Conservation (phyloP, 2,888 invertebrate genomes). For the Idaea dimidiata region DNA sequence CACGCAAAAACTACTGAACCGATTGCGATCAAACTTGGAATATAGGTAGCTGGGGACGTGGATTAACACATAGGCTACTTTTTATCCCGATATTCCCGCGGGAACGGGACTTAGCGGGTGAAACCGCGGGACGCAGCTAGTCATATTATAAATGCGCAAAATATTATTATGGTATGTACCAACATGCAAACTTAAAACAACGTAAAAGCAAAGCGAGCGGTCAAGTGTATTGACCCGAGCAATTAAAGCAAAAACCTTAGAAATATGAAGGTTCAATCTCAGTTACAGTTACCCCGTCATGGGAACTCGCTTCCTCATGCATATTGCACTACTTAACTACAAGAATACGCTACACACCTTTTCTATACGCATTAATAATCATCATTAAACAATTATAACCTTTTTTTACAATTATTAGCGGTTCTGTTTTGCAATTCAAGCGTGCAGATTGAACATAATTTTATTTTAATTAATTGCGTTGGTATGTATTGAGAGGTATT, state of each 20-base stretch:
- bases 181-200: constrained; percentile 1
- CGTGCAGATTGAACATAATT: constrained; percentile 23
- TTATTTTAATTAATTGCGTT: not conserved
- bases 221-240: constrained; percentile 60
- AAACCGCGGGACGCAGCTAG: no score
- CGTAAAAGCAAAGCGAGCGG: constrained; percentile 17
- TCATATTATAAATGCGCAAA: no score
- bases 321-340: constrained; percentile 71
- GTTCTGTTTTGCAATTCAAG: constrained; percentile 17
- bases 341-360: constrained; percentile 31
- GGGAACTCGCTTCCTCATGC: constrained; percentile 66
- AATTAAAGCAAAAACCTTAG: constrained; percentile 56
- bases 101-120: no score
- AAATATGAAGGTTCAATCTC: constrained; percentile 66
- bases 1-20: no score
- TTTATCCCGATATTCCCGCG: no score
- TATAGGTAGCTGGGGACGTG: no score
- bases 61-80: no score
- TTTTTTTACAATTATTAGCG: constrained; percentile 26
- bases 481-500: not conserved
- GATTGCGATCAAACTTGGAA: no score
- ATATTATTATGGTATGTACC: not conserved
- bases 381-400: constrained; percentile 47
- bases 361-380: constrained; percentile 34
- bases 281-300: constrained; percentile 71